These are phyloP conservation scores for Rhizoglyphus robini DNA, from an alignment of 1,140 invertebrate species.

Conservation along the genomic window DNA sequence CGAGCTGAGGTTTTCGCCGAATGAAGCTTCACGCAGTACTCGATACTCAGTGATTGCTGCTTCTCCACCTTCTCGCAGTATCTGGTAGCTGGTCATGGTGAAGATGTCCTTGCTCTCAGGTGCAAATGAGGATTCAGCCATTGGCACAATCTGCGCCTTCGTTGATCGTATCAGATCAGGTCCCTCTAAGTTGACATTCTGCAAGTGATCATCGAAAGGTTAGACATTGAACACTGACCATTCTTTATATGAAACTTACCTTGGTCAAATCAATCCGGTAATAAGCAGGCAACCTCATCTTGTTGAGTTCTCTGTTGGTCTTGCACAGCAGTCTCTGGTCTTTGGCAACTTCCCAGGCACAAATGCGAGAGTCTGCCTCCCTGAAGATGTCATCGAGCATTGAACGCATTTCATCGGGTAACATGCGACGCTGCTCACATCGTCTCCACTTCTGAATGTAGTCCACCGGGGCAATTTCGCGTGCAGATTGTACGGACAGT, in stretches of 20 bases:
- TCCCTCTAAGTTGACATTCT: not conserved
- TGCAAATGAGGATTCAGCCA: not conserved
- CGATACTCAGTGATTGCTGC: not conserved
- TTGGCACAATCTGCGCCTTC: not conserved
- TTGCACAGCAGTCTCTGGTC: too few species aligned
- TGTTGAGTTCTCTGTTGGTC: too few species aligned
- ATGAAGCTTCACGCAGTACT: not conserved
- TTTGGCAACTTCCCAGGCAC: not conserved
- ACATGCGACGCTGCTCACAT: not conserved
- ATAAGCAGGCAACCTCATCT: not conserved
- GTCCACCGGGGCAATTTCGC: too few species aligned
- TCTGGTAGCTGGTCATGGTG: too few species aligned
- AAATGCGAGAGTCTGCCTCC: not conserved
- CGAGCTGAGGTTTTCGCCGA: not conserved
- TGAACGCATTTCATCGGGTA: not conserved
- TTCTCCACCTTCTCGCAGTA: too few species aligned
- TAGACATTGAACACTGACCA: too few species aligned
- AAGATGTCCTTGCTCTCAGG: too few species aligned
- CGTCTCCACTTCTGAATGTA: too few species aligned
- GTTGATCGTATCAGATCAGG: not conserved
- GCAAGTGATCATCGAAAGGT: not conserved
- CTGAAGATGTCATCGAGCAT: too few species aligned
- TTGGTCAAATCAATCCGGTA: not conserved
- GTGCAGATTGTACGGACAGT: too few species aligned
- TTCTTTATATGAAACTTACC: not conserved